A percentile compares a stretch with the other conserved stretches of the same genome.
These are phyloP conservation scores for Huso huso DNA, from an alignment of 2,797 vertebrate genomes.

Conservation along the genomic window DNA sequence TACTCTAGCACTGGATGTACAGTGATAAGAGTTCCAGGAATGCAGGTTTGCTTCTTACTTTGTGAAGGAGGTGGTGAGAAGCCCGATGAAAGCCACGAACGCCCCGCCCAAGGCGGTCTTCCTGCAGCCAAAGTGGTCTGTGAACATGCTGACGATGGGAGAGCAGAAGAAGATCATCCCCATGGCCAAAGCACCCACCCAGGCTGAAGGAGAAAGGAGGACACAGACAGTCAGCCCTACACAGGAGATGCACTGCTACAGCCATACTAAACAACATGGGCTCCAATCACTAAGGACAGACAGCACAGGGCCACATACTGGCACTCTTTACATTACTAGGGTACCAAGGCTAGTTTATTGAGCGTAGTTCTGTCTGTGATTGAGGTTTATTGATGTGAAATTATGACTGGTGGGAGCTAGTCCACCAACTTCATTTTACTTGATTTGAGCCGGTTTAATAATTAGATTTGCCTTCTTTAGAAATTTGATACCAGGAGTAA, in stretches of 20 bases:
- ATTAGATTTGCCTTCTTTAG: too few species aligned
- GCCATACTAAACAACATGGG: neutral
- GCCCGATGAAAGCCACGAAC: conserved; percentile 80
- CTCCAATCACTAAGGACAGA: neutral
- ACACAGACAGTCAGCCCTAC: conserved; percentile 16
- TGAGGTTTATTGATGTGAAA: too few species aligned
- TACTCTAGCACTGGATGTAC: too few species aligned
- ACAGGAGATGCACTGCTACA: neutral
- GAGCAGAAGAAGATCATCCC: conserved; percentile 99
- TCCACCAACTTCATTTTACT: too few species aligned
- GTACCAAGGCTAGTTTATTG: neutral
- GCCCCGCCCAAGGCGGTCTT: conserved; percentile 85
- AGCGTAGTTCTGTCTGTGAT: neutral
- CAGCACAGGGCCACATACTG: conserved; percentile 5
- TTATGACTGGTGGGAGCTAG: too few species aligned
- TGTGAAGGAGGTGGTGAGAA: conserved; percentile 88
- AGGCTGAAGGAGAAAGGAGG: conserved; percentile 55
- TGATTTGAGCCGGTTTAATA: too few species aligned
- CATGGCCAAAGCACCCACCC: conserved; percentile 91
- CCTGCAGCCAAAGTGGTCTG: conserved; percentile 87
- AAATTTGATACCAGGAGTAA: too few species aligned
- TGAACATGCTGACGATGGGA: conserved; percentile 96
- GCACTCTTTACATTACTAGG: neutral
- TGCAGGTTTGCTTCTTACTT: conserved; percentile 63
- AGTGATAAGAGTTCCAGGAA: too few species aligned